These are phyloP conservation scores for Prionailurus viverrinus DNA, from an alignment of 2,113 vertebrate species.

Conservation along the genomic window DNA sequence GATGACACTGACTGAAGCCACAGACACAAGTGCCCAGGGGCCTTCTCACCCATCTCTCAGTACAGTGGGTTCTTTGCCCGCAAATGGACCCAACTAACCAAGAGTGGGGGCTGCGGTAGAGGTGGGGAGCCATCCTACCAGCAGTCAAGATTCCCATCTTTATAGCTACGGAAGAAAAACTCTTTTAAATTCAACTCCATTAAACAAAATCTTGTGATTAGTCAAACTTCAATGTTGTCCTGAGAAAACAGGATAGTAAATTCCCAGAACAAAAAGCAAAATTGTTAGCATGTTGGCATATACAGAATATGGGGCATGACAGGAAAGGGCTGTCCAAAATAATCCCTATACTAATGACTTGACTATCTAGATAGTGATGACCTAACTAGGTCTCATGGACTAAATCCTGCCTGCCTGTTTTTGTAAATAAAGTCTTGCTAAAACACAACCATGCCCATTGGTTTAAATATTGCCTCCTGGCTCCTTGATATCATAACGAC, in stretches of 20 bases:
- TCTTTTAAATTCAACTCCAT: background rate
- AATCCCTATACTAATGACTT: background rate
- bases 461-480: background rate
- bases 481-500: background rate
- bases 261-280: background rate
- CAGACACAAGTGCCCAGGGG: background rate
- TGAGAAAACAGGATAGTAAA: background rate
- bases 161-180: background rate
- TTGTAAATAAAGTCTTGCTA: conserved; percentile 27
- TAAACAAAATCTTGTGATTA: background rate
- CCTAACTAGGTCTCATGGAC: background rate
- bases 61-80: background rate
- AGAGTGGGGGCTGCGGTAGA: background rate
- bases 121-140: no score
- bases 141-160: background rate
- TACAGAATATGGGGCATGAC: background rate
- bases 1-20: background rate
- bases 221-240: background rate
- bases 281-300: background rate
- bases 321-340: background rate
- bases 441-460: background rate
- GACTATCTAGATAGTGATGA: background rate
- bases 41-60: background rate
- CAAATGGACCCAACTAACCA: background rate
- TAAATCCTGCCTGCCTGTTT: background rate